Percentiles rank a stretch among this genome's conserved stretches.
These are phyloP conservation scores for Nibea albiflora DNA, from an alignment of 2,113 vertebrate genomes.

Conservation along the genomic window DNA sequence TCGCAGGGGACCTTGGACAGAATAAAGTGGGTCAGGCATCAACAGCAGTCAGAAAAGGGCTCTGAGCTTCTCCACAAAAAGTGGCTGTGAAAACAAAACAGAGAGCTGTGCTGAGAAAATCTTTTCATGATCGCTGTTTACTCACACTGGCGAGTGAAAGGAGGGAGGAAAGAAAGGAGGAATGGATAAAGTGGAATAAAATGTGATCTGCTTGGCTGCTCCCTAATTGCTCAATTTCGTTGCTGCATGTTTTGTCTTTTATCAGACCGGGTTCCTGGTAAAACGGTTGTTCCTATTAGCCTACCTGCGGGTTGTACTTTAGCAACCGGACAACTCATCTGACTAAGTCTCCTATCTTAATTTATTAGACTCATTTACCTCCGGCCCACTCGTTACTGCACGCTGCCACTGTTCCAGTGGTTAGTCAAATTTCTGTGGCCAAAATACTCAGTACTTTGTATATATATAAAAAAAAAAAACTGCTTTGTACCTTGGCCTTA, in stretches of 20 bases:
- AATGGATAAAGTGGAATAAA: conserved; percentile 68
- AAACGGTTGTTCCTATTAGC: conserved; percentile 70
- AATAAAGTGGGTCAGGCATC: conserved; percentile 76
- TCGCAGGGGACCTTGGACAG: conserved; percentile 67
- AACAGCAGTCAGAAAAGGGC: conserved; percentile 47
- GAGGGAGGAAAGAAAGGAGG: conserved; percentile 52
- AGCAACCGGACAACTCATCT: conserved; percentile 55
- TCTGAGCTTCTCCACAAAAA: conserved; percentile 48
- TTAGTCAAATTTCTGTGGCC: conserved; percentile 33
- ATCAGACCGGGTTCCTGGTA: conserved; percentile 64
- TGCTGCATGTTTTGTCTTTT: conserved; percentile 70
- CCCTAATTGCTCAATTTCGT: conserved; percentile 77
- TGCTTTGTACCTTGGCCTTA: conserved; percentile 2
- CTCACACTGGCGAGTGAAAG: conserved; percentile 33
- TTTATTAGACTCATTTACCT: conserved; percentile 58
- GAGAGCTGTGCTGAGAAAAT: conserved; percentile 56
- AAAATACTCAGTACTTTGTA: no score
- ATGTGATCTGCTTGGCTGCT: conserved; percentile 72
- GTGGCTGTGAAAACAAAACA: conserved; percentile 55
- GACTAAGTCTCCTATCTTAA: conserved; percentile 57
- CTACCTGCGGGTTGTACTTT: conserved; percentile 58
- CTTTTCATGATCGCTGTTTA: conserved; percentile 62
- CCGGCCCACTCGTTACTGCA: conserved; percentile 9
- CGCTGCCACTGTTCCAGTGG: conserved; percentile 18
- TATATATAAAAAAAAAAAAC: not conserved